Conservation (phyloP, 1,140 invertebrate genomes). For the Macrosteles quadrilineatus region DNA sequence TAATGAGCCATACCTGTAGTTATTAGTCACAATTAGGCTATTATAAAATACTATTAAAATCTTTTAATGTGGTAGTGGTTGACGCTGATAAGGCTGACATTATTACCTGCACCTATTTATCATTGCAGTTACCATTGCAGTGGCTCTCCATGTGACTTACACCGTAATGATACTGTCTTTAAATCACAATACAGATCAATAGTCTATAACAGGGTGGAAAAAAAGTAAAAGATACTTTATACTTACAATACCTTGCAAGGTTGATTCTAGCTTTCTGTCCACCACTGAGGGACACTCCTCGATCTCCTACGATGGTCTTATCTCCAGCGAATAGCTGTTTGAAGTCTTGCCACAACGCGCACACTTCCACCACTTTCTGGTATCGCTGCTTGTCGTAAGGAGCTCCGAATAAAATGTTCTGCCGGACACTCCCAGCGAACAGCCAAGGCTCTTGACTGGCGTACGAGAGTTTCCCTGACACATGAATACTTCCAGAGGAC, state of each 20-base stretch:
- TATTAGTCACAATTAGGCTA: no score
- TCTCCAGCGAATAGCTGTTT: slow-evolving; percentile 63
- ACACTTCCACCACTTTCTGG: slow-evolving; percentile 63
- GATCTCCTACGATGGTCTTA: slow-evolving; percentile 77
- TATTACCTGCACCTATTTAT: no score
- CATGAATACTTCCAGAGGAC: slow-evolving; percentile 58
- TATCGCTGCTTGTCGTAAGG: slow-evolving; percentile 65
- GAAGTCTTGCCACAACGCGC: slow-evolving; percentile 64
- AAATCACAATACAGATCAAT: no score
- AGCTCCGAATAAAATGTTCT: slow-evolving; percentile 81
- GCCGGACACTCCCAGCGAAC: slow-evolving; percentile 64
- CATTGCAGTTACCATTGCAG: no score
- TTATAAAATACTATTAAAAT: no score
- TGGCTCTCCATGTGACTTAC: no score
- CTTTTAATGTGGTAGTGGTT: no score
- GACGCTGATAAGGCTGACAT: no score
- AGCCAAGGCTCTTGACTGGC: slow-evolving; percentile 78
- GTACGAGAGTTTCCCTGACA: slow-evolving; percentile 67
- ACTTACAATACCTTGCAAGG: slow-evolving; percentile 50
- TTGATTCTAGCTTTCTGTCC: slow-evolving; percentile 72
- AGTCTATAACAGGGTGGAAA: no score
- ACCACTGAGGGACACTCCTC: slow-evolving; percentile 69
- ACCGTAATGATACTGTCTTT: no score
- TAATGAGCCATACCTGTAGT: no score
- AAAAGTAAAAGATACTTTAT: no score